Evolutionary conservation across 2,113 vertebrate genomes (phyloP).

Genomic region (Chelonoidis abingdonii): DNA sequence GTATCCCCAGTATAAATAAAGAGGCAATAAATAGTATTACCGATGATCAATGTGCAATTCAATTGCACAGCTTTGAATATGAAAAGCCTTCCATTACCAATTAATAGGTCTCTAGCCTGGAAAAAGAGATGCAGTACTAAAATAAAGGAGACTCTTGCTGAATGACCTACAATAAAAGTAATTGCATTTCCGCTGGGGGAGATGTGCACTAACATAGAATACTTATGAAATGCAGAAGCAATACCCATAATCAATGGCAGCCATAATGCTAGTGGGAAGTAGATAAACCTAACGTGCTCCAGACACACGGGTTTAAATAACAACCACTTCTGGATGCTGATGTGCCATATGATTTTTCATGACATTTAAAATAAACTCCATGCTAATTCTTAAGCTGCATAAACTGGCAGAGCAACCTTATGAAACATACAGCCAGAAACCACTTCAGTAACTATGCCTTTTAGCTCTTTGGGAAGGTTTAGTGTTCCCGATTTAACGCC

Average conservation of each 20-base stretch:
- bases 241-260: neutral
- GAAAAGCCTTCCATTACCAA: neutral
- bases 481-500: neutral
- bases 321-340: neutral
- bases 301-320: neutral
- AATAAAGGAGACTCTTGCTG: neutral
- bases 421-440: neutral
- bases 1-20: constrained; percentile 5
- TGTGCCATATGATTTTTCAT: neutral
- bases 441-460: neutral
- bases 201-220: neutral
- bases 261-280: neutral
- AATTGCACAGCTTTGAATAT: neutral
- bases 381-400: neutral
- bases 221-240: neutral
- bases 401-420: neutral
- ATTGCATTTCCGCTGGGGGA: neutral
- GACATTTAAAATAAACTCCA: neutral
- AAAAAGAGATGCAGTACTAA: constrained; percentile 8
- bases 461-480: neutral
- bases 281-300: neutral
- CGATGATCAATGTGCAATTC: neutral
- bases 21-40: neutral
- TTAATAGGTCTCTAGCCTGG: neutral
- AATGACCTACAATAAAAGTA: neutral